These are phyloP conservation scores for Neocloeon triangulifer DNA, from an alignment of 1,140 invertebrate genomes.

Conservation along the genomic window DNA sequence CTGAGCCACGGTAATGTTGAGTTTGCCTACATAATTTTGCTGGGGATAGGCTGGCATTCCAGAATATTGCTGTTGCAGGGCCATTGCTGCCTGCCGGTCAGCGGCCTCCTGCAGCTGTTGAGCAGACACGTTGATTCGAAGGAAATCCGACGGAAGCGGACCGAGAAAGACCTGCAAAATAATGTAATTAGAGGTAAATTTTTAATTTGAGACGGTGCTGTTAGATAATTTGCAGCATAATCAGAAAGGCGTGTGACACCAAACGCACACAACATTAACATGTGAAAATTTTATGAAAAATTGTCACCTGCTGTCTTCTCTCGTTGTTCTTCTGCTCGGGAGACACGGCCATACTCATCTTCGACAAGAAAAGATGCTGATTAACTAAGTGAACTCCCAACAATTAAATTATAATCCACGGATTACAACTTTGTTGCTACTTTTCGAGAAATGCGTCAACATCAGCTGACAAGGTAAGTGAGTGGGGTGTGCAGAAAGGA, in stretches of 20 bases:
- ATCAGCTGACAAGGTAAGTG: too few relatives aligned
- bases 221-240: too few relatives aligned
- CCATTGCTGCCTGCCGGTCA: conserved; percentile 58
- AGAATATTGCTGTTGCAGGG: conserved; percentile 52
- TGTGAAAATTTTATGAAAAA: not conserved
- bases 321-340: too few relatives aligned
- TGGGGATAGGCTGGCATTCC: conserved; percentile 24
- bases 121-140: conserved; percentile 32
- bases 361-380: too few relatives aligned
- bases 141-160: conserved; percentile 56
- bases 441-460: too few relatives aligned
- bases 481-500: too few relatives aligned
- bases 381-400: too few relatives aligned
- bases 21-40: conserved; percentile 42
- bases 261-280: not conserved
- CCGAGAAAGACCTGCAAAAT: conserved; percentile 43
- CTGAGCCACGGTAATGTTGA: conserved; percentile 63
- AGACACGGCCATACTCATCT: too few relatives aligned
- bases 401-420: too few relatives aligned
- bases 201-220: not conserved
- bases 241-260: too few relatives aligned
- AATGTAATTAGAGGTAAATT: not conserved
- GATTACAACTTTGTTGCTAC: too few relatives aligned
- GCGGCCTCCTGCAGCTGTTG: conserved; percentile 43
- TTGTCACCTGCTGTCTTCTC: too few relatives aligned